Evolutionary conservation across 2,113 vertebrate genomes (phyloP).

Genomic region (Catharus fuscescens): DNA sequence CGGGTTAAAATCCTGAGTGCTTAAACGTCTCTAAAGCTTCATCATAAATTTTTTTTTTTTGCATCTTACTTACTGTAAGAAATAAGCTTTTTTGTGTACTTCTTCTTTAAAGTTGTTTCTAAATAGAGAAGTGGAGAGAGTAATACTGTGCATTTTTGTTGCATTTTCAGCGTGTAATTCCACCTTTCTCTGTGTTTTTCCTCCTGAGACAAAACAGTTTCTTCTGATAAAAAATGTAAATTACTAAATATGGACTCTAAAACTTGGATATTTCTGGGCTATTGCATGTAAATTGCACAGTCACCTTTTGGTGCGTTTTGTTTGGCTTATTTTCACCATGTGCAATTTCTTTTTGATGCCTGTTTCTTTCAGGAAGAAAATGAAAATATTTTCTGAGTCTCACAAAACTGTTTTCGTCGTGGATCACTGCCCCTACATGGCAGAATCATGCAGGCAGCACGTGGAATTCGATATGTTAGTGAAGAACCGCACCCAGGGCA

Average conservation of each 20-base stretch:
- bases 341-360: not conserved
- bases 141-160: not conserved
- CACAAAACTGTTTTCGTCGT: constrained; percentile 99
- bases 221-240: not conserved
- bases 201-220: not conserved
- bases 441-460: constrained; percentile 94
- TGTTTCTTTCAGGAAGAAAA: constrained; percentile 72
- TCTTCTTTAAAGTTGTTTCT: not conserved
- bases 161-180: not conserved
- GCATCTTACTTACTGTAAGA: not conserved
- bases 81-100: not conserved
- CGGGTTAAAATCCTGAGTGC: not conserved
- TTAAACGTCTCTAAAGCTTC: not conserved
- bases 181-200: not conserved
- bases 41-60: not conserved
- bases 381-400: constrained; percentile 94
- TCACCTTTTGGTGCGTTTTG: fast-evolving
- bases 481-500: constrained; percentile 92
- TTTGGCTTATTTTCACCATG: not conserved
- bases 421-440: constrained; percentile 98
- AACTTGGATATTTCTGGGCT: not conserved
- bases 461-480: constrained; percentile 98
- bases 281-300: not conserved
- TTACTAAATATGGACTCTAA: not conserved
- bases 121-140: not conserved